Base-by-base conservation (phyloP, 2,113 vertebrate genomes). In the Poicephalus gulielmi region DNA sequence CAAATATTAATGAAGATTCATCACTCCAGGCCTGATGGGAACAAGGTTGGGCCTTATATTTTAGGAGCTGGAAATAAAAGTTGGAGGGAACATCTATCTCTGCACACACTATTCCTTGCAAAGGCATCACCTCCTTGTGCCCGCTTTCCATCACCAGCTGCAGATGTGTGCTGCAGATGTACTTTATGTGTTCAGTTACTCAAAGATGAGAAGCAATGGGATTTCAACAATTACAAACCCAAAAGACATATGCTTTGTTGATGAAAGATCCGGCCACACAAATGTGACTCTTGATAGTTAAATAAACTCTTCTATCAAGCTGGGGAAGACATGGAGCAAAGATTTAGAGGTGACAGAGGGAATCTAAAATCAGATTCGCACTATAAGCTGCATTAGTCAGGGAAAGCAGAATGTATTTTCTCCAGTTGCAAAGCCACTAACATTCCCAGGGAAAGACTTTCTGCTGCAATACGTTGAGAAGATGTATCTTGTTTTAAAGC, bases 341-440 rank as follows among this genome's bases (percentile, higher is more conserved):
- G 93, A 91, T 87, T 88, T 91, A 95, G 85, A 78, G 87, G 90
- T 4, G 23, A 31, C 78, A 88, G 94, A 88, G 71, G 90, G 93
- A 77, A 90, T 77, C 92, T 86, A 76, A 93, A 96, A 92, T 93
- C 53, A 86, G 92, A 86, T 77, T 43, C 2, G 0, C 10, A 0
- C 79, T 83, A 53, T 69, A 62, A 92, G 79, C 85, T 86, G 63
- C 82, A 22, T 77, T 80, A 80, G 82, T 86, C 85, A 69, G 93
- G 92, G 79, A 94, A 85, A 87, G 71, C 55, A 86, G 75, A 43
- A 94, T 76, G 85, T 80, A 91, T 95, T 83, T 88, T 63, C 68
- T 91, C 59, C 90, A 86, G 75, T 46, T 92, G 75, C 69, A 62
- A 35, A 85, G 87, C 91, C 92, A 68, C 93, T 95, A 80, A 89